These are phyloP conservation scores for Boloria selene DNA, from an alignment of 2,888 invertebrate genomes.

Conservation along the genomic window DNA sequence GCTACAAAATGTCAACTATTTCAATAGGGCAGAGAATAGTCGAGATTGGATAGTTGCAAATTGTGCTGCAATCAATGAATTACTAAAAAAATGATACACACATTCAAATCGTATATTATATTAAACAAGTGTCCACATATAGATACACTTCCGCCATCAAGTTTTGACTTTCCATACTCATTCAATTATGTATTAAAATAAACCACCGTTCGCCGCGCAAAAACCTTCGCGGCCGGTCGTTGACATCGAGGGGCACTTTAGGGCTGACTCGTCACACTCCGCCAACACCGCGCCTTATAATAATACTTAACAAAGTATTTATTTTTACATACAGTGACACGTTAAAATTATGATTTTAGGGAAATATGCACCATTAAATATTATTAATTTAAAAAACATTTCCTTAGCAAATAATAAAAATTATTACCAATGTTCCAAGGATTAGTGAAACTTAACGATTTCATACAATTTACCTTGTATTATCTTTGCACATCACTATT, in stretches of 20 bases:
- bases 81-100: background rate
- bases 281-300: conserved; percentile 58
- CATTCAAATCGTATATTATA: background rate
- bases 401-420: conserved; percentile 33
- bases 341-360: conserved; percentile 38
- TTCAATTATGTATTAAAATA: conserved; percentile 75
- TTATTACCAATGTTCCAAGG: conserved; percentile 35
- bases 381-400: conserved; percentile 26
- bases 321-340: conserved; percentile 45
- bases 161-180: conserved; percentile 72
- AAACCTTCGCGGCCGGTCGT: conserved; percentile 75
- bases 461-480: background rate
- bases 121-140: conserved; percentile 24
- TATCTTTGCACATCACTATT: background rate
- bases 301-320: conserved; percentile 52
- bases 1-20: conserved; percentile 48
- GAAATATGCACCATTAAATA: conserved; percentile 25
- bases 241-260: conserved; percentile 78
- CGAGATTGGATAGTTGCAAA: conserved; percentile 60
- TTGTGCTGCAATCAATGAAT: conserved; percentile 33
- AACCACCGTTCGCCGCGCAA: conserved; percentile 73
- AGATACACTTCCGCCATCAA: conserved; percentile 44
- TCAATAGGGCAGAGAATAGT: conserved; percentile 65
- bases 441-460: background rate
- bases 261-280: conserved; percentile 73